Base-by-base conservation (phyloP, 2,888 invertebrate species). In the Phortica magna region DNA sequence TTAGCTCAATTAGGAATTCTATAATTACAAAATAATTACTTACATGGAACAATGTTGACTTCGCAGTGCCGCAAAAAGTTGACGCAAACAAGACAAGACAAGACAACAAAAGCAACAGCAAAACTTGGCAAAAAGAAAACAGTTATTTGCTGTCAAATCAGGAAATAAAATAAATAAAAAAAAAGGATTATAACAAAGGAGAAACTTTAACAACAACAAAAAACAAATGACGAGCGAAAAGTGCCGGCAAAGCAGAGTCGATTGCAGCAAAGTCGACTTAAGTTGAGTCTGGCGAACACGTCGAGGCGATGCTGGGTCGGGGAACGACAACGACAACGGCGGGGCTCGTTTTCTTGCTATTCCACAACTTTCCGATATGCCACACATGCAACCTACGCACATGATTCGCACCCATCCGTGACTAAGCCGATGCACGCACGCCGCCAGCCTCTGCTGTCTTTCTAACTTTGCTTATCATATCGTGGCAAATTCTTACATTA, bases 1-100 rank as follows among this genome's bases (percentile, higher is more conserved):
- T 7, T 10, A 65, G 41, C 41, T 39, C 41, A 65, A 65, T 65
- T 65, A 41, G 61, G 14, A 65, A 65, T 39, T 39, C 14, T 41
- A 39, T 65, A 65, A 65, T 41, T 65, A 14, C 39, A 41, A 65
- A 65, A 41, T 39, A 65, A 65, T 65, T 65, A 31, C 4, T 65
- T 65, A 31, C 4, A 65, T 31, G 14, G 10, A 22, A 12, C 12
- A 61, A 61, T 17, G 7, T 61, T 61, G 22, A 19, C 61, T 22
- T 10, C 22, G 55, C 14, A 55, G 55, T 0, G 17, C 7, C 17
- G 1, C 2, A 22, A 9, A 61, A 22, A 19, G 17, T 17, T 59
- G 3, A 17, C 59, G 14, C 22, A 17, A 61, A 22, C 39, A 65
- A 65, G 65, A 12, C 19, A 22, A 22, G 9, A 61, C 17, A 61